These are phyloP conservation scores for Crocodylus rhombifer DNA, from an alignment of 2,797 vertebrate species.

Conservation along the genomic window DNA sequence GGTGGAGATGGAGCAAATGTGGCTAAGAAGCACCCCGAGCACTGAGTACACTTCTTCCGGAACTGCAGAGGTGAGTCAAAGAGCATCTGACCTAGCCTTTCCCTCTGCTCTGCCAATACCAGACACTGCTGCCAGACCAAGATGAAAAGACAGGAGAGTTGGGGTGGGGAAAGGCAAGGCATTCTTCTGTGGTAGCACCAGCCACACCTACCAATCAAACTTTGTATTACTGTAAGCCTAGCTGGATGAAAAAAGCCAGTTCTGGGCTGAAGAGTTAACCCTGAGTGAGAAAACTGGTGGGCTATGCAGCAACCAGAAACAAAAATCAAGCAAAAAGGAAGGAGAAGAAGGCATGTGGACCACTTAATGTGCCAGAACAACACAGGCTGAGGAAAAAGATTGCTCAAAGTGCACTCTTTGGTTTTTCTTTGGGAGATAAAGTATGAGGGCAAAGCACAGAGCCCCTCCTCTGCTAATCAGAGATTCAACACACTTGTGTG, in stretches of 20 bases:
- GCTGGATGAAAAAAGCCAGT: not conserved
- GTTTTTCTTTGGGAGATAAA: not conserved
- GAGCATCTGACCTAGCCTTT: not conserved
- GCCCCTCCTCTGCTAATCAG: not conserved
- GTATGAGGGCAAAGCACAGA: not conserved
- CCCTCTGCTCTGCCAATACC: not conserved
- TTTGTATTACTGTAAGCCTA: not conserved
- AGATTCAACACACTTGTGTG: not conserved
- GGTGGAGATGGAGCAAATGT: not conserved
- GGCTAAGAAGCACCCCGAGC: not conserved
- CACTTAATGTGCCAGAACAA: not conserved
- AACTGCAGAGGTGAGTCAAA: not conserved
- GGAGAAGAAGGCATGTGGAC: rapidly evolving
- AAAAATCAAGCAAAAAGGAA: not conserved
- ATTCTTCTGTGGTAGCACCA: not conserved
- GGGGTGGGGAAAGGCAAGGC: too few relatives aligned
- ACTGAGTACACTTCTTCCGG: not conserved
- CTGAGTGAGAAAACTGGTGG: not conserved
- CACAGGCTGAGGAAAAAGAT: rapidly evolving
- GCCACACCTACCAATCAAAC: not conserved
- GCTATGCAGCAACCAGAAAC: not conserved
- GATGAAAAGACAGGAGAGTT: not conserved
- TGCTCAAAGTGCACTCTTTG: not conserved
- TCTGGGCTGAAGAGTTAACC: not conserved
- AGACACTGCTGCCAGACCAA: not conserved